phyloP scores from a whole-genome alignment of 2,888 invertebrate species.

The Drosophila mimica region DNA sequence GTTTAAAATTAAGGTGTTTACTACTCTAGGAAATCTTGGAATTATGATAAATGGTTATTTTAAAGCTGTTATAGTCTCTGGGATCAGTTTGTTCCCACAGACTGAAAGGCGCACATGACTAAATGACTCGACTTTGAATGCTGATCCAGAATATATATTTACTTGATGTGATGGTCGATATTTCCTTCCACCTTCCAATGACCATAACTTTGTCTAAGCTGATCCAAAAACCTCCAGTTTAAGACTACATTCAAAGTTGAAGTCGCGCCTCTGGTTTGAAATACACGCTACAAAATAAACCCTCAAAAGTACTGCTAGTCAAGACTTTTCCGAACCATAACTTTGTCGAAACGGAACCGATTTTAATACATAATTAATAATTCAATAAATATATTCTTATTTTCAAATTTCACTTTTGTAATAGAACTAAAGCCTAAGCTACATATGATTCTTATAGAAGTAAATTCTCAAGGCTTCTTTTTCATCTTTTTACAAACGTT shows the following conservation, averaged over 20 bases:
- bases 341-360: background rate
- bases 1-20: background rate
- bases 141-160: background rate
- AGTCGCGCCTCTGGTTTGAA: background rate
- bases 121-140: background rate
- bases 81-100: background rate
- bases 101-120: background rate
- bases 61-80: no score
- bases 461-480: background rate
- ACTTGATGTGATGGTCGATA: rapidly evolving
- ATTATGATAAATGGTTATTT: no score
- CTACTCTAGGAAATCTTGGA: background rate
- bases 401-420: background rate
- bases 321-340: background rate
- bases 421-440: background rate
- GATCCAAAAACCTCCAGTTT: background rate
- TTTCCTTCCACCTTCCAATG: background rate
- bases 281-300: background rate
- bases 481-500: background rate
- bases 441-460: background rate
- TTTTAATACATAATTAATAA: background rate
- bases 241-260: background rate
- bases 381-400: background rate
- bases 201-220: background rate
- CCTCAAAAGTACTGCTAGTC: background rate